Base-by-base conservation (phyloP, 2,888 invertebrate genomes). In the Ennomos fuscantarius region DNA sequence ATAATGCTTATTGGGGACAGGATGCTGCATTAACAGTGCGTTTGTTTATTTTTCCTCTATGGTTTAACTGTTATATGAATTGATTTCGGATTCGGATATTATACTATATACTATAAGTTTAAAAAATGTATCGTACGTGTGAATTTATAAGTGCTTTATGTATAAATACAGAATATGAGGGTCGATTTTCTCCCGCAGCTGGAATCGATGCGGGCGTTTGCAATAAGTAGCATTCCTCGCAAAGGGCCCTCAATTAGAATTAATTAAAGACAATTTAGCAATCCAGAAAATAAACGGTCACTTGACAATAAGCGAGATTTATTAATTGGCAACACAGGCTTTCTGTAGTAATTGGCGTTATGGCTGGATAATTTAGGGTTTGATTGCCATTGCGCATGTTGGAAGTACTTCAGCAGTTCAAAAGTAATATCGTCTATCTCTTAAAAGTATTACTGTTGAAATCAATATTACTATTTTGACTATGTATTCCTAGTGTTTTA, bases 221-320 rank as follows among this genome's bases (percentile, higher is more conserved):
- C 89, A 86, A 84, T 84, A 84, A 82, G 53, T 57, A 62, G 47
- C 76, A 81, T 81, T 82, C 77, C 80, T 82, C 72, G 86, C 86
- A 77, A 87, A 88, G 82, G 83, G 85, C 89, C 74, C 88, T 89
- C 85, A 91, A 92, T 91, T 90, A 89, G 81, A 86, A 88, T 89
- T 89, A 89, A 92, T 92, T 90, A 90, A 86, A 88, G 89, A 89
- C 88, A 91, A 91, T 91, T 91, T 88, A 89, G 89, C 89, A 85
- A 89, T 81, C 84, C 81, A 82, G 80, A 82, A 84, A 85, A 86
- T 87, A 82, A 86, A 85, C 79, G 84, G 81, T 73, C 82, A 81
- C 85, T 89, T 79, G 80, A 85, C 79, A 84, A 84, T 84, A 81
- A 88, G 83, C 81, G 86, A 84, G 89, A 89, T 90, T 89, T 87